Base-by-base conservation (phyloP, 2,113 vertebrate genomes). In the Lagenorhynchus albirostris region DNA sequence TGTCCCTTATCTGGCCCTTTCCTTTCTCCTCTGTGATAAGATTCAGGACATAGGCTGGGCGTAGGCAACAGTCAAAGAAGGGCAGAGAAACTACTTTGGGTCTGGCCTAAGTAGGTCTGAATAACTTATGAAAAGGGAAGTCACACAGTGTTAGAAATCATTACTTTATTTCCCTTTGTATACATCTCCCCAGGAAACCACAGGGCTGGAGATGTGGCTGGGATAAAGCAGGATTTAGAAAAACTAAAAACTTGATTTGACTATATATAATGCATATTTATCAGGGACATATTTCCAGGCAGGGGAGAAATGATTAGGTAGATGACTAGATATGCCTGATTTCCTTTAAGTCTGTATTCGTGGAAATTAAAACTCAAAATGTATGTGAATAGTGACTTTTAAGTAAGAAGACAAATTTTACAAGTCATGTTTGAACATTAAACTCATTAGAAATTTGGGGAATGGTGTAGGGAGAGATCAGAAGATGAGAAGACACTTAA, bases 131-230 rank as follows among this genome's bases (percentile, higher is more conserved):
- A 65, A 86, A 76, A 95, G 9, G 44, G 44, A 92, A 91, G 3
- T 41, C 14, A 23, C 5, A 63, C 11, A 70, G 50, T 58, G 23
- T 87, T 68, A 84, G 50, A 81, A 95, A 68, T 92, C 6, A 87
- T 85, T 77, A 44, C 44, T 86, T 95, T 92, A 68, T 33, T 89
- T 94, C 86, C 58, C 17, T 96, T 92, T 85, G 44, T 73, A 63
- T 89, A 65, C 6, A 18, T 53, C 5, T 86, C 38, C 44, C 41
- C 62, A 55, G 31, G 38, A n/a, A 29, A 36, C 15, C 10, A 60
- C 38, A 74, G 53, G 31, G 10, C 23, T 82, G 12, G 12, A 93
- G 50, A 29, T 15, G 50, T 55, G 15, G 14, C 67, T 77, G 79
- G 68, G 62, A 25, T 93, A 63, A 83, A 79, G 65, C 20, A 81